Evolutionary conservation across 1,140 invertebrate species (phyloP), one percentile per base, ranked within the genome.

Genomic region (Drosophila grimshawi): DNA sequence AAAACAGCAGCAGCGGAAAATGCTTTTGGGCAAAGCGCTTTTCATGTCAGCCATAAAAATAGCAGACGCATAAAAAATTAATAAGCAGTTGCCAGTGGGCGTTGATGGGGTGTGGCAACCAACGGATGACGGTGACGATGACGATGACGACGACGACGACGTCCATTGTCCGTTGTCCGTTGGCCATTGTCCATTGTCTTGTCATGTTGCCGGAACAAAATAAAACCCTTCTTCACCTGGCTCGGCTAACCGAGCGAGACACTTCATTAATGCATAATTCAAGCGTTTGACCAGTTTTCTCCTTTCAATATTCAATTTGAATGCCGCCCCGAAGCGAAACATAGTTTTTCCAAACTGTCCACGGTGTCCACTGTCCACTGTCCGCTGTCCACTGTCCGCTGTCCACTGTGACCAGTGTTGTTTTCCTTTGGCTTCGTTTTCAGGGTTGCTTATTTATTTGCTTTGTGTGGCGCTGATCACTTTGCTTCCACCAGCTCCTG

Each of bases 251-350:
- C 32, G 32, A 68, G 72, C 65, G 72, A 75, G 68, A 80, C 76
- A 88, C 83, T 89, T 88, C 83, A 88, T 88, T 88, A 88, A 88
- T 88, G 83, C 83, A 88, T 88, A 88, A 88, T 88, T 88, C 85
- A 88, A 83, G 85, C 85, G 83, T 88, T 88, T 88, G 80, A 80
- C 83, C 83, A 88, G 83, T 88, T 88, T 88, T 86, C 67, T 86
- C 71, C 82, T 86, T 88, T 88, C 83, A 88, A 89, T 89, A 88
- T 88, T 88, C 83, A 88, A 88, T 88, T 88, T 88, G 80, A 88
- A 89, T 88, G 80, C 80, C 83, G 85, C 83, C 83, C 83, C 77
- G 69, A 83, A 80, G 83, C 85, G 70, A 80, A 89, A 76, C 62
- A 76, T 59, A 60, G 51, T 78, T 76, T 86, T 8, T 32, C 27